phyloP scores from a whole-genome alignment of 2,888 invertebrate genomes.

The Hirtodrosophila trivittata region DNA sequence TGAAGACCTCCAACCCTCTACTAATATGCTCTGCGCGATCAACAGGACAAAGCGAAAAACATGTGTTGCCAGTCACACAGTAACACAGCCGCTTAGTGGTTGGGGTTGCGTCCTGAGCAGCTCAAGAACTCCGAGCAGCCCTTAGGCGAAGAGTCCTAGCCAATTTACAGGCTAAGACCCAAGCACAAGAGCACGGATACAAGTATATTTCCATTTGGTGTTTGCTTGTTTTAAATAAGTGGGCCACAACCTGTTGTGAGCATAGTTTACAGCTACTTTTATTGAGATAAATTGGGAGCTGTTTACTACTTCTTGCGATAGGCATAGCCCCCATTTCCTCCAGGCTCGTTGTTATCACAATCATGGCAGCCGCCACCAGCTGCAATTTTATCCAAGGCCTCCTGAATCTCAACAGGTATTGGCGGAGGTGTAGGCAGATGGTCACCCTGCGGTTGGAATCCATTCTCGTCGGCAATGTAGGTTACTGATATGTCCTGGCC shows the following conservation, averaged over 20 bases:
- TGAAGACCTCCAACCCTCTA: slow-evolving; percentile 31
- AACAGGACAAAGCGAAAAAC: slow-evolving; percentile 81
- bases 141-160: slow-evolving; percentile 29
- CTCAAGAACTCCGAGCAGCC: slow-evolving; percentile 12
- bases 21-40: slow-evolving; percentile 63
- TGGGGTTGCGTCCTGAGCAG: slow-evolving; percentile 9
- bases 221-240: slow-evolving; percentile 78
- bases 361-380: slow-evolving; percentile 81
- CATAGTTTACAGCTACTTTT: slow-evolving; percentile 12
- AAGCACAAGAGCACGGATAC: slow-evolving; percentile 18
- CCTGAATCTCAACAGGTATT: slow-evolving; percentile 89
- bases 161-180: slow-evolving; percentile 19
- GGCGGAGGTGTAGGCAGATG: slow-evolving; percentile 93
- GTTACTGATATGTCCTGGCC: slow-evolving; percentile 87
- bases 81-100: slow-evolving; percentile 40
- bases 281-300: slow-evolving; percentile 2
- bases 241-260: slow-evolving; percentile 38
- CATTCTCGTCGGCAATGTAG: slow-evolving; percentile 90
- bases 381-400: slow-evolving; percentile 80
- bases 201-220: slow-evolving; percentile 75
- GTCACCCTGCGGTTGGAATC: slow-evolving; percentile 87
- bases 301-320: slow-evolving; percentile 45
- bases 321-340: slow-evolving; percentile 58
- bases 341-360: slow-evolving; percentile 71
- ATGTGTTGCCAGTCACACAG: slow-evolving; percentile 84